Percentiles rank a stretch among this genome's conserved stretches.
These are phyloP conservation scores for Phania funesta DNA, from an alignment of 2,888 invertebrate genomes.

Conservation along the genomic window DNA sequence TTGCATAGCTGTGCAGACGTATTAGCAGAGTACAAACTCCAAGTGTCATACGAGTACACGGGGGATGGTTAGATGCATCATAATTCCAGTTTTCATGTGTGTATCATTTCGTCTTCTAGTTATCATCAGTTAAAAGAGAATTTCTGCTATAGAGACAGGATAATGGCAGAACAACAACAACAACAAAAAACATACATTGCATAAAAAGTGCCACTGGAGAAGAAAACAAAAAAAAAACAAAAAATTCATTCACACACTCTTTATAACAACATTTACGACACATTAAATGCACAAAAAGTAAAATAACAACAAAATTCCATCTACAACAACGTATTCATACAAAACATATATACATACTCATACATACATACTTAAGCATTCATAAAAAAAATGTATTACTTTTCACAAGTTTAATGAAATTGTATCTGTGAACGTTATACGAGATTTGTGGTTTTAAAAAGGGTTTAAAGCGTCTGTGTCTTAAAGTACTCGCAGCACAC, in stretches of 20 bases:
- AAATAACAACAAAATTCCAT: conserved; percentile 12
- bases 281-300: conserved; percentile 19
- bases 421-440: conserved; percentile 54
- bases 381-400: conserved; percentile 1
- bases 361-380: neutral
- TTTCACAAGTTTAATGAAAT: conserved; percentile 53
- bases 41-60: conserved; percentile 25
- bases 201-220: too few species aligned
- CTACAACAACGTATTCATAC: neutral
- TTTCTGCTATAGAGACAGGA: conserved; percentile 29
- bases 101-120: conserved; percentile 37
- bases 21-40: conserved; percentile 48
- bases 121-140: conserved; percentile 39
- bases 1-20: conserved; percentile 31
- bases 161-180: conserved; percentile 32
- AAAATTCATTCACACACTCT: conserved; percentile 48
- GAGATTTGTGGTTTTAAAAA: conserved; percentile 64
- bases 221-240: neutral
- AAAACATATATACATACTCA: neutral
- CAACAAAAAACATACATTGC: conserved; percentile 6
- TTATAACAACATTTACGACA: neutral
- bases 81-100: conserved; percentile 64
- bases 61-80: conserved; percentile 52
- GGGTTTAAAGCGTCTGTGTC: conserved; percentile 20
- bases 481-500: neutral